These are phyloP conservation scores for Dynastes hyllus DNA, from an alignment of 2,888 invertebrate species.

Conservation along the genomic window DNA sequence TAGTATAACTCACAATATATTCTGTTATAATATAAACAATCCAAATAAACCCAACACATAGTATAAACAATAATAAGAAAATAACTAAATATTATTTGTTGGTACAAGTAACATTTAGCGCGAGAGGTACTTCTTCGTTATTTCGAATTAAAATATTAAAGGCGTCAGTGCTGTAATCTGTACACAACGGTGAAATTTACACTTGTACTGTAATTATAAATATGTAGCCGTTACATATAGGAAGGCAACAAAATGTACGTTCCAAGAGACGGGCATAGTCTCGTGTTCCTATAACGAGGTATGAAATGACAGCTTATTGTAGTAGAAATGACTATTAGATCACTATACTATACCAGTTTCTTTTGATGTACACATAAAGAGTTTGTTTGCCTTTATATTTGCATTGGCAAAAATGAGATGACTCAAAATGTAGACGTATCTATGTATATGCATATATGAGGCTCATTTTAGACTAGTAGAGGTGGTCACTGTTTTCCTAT, in stretches of 20 bases:
- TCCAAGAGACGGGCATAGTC: too few relatives aligned
- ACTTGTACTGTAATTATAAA: constrained; percentile 64
- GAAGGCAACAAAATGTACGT: constrained; percentile 29
- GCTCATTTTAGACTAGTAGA: constrained; percentile 70
- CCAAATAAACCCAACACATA: constrained; percentile 72
- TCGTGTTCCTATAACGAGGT: too few relatives aligned
- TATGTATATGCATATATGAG: constrained; percentile 63
- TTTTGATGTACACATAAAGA: too few relatives aligned
- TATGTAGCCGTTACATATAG: constrained; percentile 56
- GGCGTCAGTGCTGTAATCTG: constrained; percentile 68
- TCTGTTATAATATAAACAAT: constrained; percentile 68
- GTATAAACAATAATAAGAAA: constrained; percentile 65
- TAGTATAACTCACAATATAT: constrained; percentile 52
- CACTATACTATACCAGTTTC: too few relatives aligned
- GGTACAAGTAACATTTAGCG: constrained; percentile 50
- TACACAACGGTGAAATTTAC: constrained; percentile 69
- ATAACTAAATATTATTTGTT: constrained; percentile 45
- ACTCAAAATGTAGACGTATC: neutral
- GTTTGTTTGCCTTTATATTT: too few relatives aligned
- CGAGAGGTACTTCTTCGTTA: constrained; percentile 41
- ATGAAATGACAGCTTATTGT: too few relatives aligned
- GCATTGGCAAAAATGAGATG: neutral
- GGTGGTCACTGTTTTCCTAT: constrained; percentile 55
- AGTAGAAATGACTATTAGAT: too few relatives aligned
- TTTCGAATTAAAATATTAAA: constrained; percentile 24